A percentile compares a stretch with the other conserved stretches of the same genome.
Evolutionary conservation across 92 coral and sea anemone species (phyloP).

Genomic region (Parazoanthus swiftii): DNA sequence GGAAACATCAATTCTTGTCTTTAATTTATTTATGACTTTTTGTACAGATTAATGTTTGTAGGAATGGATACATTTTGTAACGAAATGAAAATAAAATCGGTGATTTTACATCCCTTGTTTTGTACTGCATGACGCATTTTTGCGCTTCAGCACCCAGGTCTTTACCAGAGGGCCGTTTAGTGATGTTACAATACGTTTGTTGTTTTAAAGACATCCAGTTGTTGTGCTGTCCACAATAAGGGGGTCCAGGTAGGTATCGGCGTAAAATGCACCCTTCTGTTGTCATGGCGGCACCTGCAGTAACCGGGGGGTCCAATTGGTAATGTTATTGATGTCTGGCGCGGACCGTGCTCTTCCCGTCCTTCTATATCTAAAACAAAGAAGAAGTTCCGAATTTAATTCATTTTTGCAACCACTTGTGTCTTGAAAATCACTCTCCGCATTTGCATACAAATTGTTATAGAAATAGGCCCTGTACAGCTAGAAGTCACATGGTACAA

Average conservation of each 20-base stretch:
- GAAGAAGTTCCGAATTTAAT: background rate
- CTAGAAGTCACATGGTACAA: too few species aligned
- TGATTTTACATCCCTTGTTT: background rate
- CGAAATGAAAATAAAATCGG: slow-evolving; percentile 39
- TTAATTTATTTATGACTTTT: slow-evolving; percentile 47
- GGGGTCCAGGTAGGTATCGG: background rate
- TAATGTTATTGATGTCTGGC: slow-evolving; percentile 67
- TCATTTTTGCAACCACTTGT: background rate
- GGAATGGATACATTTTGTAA: slow-evolving; percentile 52
- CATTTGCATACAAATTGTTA: background rate
- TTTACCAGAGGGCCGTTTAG: too few species aligned
- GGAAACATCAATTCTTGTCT: background rate
- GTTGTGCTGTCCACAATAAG: background rate
- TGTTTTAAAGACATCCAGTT: background rate
- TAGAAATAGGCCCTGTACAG: too few species aligned
- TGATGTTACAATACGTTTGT: background rate
- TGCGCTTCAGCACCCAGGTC: background rate
- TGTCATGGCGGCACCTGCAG: slow-evolving; percentile 39
- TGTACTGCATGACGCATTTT: background rate
- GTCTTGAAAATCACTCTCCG: background rate
- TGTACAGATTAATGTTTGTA: slow-evolving; percentile 52
- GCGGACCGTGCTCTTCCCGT: slow-evolving; percentile 83
- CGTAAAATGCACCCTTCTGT: background rate
- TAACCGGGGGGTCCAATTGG: slow-evolving; percentile 63
- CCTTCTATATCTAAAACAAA: slow-evolving; percentile 45